Percentiles rank a stretch among this genome's conserved stretches.
These are phyloP conservation scores for Erynnis tages DNA, from an alignment of 2,888 invertebrate species.

Conservation along the genomic window DNA sequence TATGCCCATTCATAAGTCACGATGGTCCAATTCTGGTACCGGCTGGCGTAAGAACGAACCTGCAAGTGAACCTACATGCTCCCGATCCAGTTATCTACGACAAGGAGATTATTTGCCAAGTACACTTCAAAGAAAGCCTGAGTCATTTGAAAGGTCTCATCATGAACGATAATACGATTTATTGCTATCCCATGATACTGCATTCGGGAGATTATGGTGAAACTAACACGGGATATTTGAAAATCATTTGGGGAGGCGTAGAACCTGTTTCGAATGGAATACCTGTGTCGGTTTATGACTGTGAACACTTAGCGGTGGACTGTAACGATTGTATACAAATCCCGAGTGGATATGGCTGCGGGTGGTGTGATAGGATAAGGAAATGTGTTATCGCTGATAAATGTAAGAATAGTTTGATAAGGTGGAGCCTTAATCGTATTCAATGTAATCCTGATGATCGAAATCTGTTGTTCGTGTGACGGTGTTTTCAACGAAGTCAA, in stretches of 20 bases:
- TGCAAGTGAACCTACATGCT: constrained; percentile 43
- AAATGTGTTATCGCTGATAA: constrained; percentile 34
- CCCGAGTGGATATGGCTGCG: constrained; percentile 33
- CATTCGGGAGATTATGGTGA: constrained; percentile 25
- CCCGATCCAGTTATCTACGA: constrained; percentile 44
- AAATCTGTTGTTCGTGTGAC: constrained; percentile 34
- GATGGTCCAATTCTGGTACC: constrained; percentile 42
- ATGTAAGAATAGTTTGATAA: constrained; percentile 35
- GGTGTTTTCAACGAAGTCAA: neutral
- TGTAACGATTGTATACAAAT: constrained; percentile 33
- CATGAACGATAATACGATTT: constrained; percentile 39
- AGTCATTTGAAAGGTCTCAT: constrained; percentile 44
- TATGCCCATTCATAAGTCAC: constrained; percentile 45
- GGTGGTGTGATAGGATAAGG: constrained; percentile 34
- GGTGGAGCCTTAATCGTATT: constrained; percentile 37
- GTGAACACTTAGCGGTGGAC: constrained; percentile 36
- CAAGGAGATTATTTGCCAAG: constrained; percentile 44
- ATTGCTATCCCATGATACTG: constrained; percentile 43
- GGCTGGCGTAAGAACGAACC: constrained; percentile 37
- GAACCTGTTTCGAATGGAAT: constrained; percentile 45
- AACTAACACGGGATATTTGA: constrained; percentile 37
- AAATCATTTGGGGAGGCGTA: constrained; percentile 42
- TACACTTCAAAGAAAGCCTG: constrained; percentile 37
- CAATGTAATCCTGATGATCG: constrained; percentile 36
- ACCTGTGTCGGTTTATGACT: constrained; percentile 41